Percentiles rank a stretch among this genome's conserved stretches.
Evolutionary conservation across 2,113 vertebrate species (phyloP).

Genomic region (Mastomys coucha): DNA sequence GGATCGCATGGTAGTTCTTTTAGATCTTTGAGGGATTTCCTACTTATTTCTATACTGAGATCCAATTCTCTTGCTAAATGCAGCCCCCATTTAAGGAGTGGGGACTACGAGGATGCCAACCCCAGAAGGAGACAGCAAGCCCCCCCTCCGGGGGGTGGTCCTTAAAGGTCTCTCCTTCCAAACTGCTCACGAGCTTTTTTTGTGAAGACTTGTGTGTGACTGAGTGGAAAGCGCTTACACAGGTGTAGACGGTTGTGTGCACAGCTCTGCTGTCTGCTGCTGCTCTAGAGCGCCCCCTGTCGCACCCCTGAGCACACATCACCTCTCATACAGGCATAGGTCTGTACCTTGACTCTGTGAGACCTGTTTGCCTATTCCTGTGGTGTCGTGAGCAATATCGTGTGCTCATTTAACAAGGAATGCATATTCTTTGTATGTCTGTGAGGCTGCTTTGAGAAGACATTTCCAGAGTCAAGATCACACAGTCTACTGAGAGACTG

Average conservation of each 20-base stretch:
- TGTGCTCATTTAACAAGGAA: not conserved
- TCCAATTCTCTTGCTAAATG: not conserved
- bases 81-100: not conserved
- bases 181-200: not conserved
- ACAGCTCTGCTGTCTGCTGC: no score
- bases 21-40: not conserved
- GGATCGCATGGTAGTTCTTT: not conserved
- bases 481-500: not conserved
- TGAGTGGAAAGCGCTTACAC: not conserved
- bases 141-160: no score
- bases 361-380: not conserved
- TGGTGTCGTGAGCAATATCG: not conserved
- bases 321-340: accelerated
- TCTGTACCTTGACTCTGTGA: not conserved
- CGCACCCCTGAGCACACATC: not conserved
- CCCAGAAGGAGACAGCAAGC: not conserved
- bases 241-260: not conserved
- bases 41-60: not conserved
- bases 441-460: not conserved
- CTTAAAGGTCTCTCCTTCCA: no score
- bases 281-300: not conserved
- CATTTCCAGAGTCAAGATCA: not conserved
- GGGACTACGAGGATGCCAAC: not conserved
- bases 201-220: not conserved
- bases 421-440: not conserved